These are phyloP conservation scores for Carlito syrichta DNA, from an alignment of 2,113 vertebrate genomes.

Conservation along the genomic window DNA sequence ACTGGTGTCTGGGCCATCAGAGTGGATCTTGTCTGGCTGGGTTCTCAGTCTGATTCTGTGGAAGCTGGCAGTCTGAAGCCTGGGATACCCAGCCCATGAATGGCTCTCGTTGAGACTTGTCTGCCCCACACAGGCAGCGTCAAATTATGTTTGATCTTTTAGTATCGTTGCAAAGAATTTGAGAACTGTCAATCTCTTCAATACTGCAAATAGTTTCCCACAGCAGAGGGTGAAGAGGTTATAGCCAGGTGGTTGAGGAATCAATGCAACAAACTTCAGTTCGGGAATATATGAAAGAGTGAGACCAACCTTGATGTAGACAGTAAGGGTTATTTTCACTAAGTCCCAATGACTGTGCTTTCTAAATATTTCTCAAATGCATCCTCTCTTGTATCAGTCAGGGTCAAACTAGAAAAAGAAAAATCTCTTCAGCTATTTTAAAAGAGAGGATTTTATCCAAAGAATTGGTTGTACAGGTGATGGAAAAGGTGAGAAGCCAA, in stretches of 20 bases:
- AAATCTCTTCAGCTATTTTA: background rate
- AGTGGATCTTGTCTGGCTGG: background rate
- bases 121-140: background rate
- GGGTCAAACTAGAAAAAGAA: background rate
- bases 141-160: background rate
- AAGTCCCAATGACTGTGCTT: background rate
- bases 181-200: background rate
- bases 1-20: background rate
- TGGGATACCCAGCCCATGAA: background rate
- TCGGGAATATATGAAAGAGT: background rate
- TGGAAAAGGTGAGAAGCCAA: constrained; percentile 28
- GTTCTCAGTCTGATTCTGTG: background rate
- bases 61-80: background rate
- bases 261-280: background rate
- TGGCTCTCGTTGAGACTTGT: background rate
- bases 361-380: background rate
- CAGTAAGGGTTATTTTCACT: background rate
- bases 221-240: background rate
- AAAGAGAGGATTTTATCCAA: background rate
- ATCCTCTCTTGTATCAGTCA: background rate
- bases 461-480: background rate
- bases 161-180: background rate
- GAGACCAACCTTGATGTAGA: background rate
- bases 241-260: background rate
- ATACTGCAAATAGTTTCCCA: background rate